These are phyloP conservation scores for Aromia moschata DNA, from an alignment of 2,888 invertebrate genomes.

Conservation along the genomic window DNA sequence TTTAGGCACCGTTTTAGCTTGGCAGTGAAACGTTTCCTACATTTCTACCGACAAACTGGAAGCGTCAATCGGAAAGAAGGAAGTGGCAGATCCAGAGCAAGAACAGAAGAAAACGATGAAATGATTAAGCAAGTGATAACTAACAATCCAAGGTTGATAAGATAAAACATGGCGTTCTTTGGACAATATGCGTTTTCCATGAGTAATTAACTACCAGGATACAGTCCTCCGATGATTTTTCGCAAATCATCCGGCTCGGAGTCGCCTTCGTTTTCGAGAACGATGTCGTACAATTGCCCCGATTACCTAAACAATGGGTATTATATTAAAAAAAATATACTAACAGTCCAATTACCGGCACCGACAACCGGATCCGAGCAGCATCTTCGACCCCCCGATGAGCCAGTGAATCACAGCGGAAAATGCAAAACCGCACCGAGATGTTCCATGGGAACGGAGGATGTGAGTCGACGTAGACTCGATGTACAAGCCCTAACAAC, in stretches of 20 bases:
- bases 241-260: background rate
- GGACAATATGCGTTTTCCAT: too few relatives aligned
- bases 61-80: too few relatives aligned
- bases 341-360: conserved; percentile 15
- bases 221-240: background rate
- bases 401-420: conserved; percentile 15
- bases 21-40: too few relatives aligned
- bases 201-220: too few relatives aligned
- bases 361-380: conserved; percentile 16
- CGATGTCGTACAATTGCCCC: background rate
- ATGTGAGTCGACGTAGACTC: conserved; percentile 9
- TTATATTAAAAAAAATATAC: conserved; percentile 17
- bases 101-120: too few relatives aligned
- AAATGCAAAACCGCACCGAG: conserved; percentile 20
- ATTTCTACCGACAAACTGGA: too few relatives aligned
- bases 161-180: too few relatives aligned
- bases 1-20: too few relatives aligned
- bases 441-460: conserved; percentile 13
- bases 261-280: background rate
- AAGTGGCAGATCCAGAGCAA: too few relatives aligned
- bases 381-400: conserved; percentile 19
- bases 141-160: too few relatives aligned
- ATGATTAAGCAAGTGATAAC: too few relatives aligned
- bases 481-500: too few relatives aligned
- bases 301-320: conserved; percentile 3